phyloP scores from a whole-genome alignment of 2,888 invertebrate species.

The Apamea epomidion region DNA sequence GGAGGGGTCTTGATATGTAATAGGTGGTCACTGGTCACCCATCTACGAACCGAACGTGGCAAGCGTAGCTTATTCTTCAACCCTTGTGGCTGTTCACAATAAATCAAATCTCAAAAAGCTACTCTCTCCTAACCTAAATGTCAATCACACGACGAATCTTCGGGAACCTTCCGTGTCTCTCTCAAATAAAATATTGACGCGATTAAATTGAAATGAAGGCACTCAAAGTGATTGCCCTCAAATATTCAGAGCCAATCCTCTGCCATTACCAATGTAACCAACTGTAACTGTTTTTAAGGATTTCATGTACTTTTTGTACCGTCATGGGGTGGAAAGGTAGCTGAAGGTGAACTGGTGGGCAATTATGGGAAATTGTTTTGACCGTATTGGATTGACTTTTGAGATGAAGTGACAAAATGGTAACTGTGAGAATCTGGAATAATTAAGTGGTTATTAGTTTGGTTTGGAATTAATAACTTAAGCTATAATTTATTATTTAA shows the following conservation, averaged over 20 bases:
- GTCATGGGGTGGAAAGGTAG: constrained; percentile 18
- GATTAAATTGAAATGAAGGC: constrained; percentile 64
- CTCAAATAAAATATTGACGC: constrained; percentile 64
- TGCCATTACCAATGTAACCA: constrained; percentile 42
- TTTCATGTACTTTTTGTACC: constrained; percentile 38
- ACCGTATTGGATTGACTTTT: not conserved
- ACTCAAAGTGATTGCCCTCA: constrained; percentile 63
- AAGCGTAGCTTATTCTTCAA: too few species aligned
- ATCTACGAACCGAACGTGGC: too few species aligned
- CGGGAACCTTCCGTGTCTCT: constrained; percentile 34
- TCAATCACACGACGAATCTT: constrained; percentile 44
- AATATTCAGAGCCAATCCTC: constrained; percentile 61
- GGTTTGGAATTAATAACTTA: too few species aligned
- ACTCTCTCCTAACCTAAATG: constrained; percentile 13
- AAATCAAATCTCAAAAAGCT: constrained; percentile 22
- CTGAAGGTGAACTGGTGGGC: too few species aligned
- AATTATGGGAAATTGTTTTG: not conserved
- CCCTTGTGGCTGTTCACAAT: not conserved
- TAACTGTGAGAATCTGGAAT: not conserved
- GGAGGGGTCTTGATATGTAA: too few species aligned
- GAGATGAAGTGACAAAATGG: not conserved
- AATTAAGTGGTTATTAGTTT: not conserved
- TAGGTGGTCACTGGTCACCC: too few species aligned
- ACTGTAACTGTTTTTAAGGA: constrained; percentile 21
- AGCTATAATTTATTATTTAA: too few species aligned